Base-by-base conservation (phyloP, 2,888 invertebrate species). In the Trissolcus brochymenae region DNA sequence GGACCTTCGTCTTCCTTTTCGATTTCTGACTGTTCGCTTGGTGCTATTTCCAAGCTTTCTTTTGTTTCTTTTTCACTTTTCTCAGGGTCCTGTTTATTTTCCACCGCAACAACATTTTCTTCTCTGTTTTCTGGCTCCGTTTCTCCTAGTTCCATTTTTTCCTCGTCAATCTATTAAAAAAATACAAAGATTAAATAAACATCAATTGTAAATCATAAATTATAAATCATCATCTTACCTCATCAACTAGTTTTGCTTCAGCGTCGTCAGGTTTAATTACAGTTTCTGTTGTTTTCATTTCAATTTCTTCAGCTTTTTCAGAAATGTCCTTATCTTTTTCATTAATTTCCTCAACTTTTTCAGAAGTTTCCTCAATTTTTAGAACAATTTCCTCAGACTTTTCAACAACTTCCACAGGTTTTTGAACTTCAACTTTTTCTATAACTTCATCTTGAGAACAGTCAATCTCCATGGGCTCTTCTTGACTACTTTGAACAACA, bases 1-100 rank as follows among this genome's bases (percentile, higher is more conserved):
- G 68, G 64, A 55, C 62, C 67, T 46, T 72, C 66, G 2, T 72
- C 68, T 56, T 76, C 76, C 40, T 55, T 66, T 54, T 75, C 70
- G 49, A 16, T 59, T 59, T 29, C 43, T 1, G 2, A 11, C 6
- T 35, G 19, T 6, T 59, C 68, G 35, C 21, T 61, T 25, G 9
- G 55, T 19, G 4, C 11, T 0, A 25, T 16, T 50, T 49, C 56
- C 6, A 7, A 17, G 19, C 19, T 51, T 19, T 0, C 9, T 6
- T 51, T 51, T 9, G 9, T 3, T 19, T n/a, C n/a, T 14, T 14
- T 16, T 46, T n/a, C 46, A 46, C n/a, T 46, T 46, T 46, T 16
- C 3, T 16, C 46, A 4, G 14, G 46, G n/a, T 46, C 14, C 6
- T 14, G 14, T 46, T 46, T 14, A 2, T 4, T 46, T 16, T 46